These are phyloP conservation scores for Pseudochromis fuscus DNA, from an alignment of 2,797 vertebrate species.

Conservation along the genomic window DNA sequence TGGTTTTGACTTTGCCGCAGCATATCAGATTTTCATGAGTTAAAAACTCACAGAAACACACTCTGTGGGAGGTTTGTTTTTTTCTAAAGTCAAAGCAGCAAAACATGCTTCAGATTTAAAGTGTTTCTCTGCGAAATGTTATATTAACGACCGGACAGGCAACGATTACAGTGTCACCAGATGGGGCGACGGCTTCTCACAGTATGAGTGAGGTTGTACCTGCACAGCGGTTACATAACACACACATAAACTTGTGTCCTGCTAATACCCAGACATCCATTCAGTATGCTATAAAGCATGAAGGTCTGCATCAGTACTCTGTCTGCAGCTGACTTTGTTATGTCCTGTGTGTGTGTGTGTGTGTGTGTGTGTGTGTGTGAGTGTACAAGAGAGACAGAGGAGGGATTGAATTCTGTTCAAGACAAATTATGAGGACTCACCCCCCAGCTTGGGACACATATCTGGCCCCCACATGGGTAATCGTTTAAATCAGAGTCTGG, in stretches of 20 bases:
- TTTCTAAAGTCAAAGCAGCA: too few relatives aligned
- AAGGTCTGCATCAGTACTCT: slow-evolving; percentile 74
- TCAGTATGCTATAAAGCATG: slow-evolving; percentile 66
- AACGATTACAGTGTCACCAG: neutral
- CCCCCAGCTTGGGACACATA: slow-evolving; percentile 2
- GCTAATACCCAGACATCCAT: slow-evolving; percentile 36
- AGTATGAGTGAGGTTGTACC: neutral
- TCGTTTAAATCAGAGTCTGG: neutral
- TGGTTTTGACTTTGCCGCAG: too few relatives aligned
- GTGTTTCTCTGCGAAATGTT: neutral
- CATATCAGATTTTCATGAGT: too few relatives aligned
- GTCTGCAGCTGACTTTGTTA: slow-evolving; percentile 69
- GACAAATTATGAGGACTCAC: slow-evolving; percentile 17
- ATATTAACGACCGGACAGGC: neutral
- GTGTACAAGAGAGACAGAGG: neutral
- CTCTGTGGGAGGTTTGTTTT: too few relatives aligned
- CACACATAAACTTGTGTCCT: slow-evolving; percentile 23
- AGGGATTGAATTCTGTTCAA: neutral
- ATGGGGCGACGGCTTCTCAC: neutral
- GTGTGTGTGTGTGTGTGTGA: slow-evolving; percentile 30
- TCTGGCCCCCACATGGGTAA: slow-evolving; percentile 1
- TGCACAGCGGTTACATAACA: slow-evolving; percentile 6
- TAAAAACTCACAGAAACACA: too few relatives aligned
- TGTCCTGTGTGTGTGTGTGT: slow-evolving; percentile 51
- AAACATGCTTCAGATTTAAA: neutral